phyloP scores from a whole-genome alignment of 1,140 invertebrate genomes.

The Chrysomallon squamiferum region DNA sequence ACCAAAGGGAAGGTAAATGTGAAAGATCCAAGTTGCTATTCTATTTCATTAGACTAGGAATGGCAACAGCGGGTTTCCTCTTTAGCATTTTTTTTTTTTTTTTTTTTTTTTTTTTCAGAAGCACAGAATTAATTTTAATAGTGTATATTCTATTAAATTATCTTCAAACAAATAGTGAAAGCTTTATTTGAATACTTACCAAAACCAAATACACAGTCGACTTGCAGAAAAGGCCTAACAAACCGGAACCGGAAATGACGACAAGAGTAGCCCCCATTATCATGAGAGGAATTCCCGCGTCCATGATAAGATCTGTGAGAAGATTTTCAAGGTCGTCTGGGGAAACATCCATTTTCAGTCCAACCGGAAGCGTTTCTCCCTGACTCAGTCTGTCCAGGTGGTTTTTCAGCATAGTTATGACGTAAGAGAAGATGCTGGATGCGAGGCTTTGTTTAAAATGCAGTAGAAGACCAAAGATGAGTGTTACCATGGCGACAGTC shows the following conservation, averaged over 20 bases:
- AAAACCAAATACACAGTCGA: background rate
- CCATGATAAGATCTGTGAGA: background rate
- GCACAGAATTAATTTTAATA: too few species aligned
- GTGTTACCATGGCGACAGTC: background rate
- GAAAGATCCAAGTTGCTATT: too few species aligned
- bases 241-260: conserved; percentile 8
- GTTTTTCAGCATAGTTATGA: background rate
- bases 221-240: background rate
- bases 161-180: too few species aligned
- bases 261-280: background rate
- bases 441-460: background rate
- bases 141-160: too few species aligned
- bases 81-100: too few species aligned
- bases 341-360: background rate
- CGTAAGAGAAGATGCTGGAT: background rate
- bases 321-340: background rate
- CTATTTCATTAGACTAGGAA: too few species aligned
- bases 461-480: background rate
- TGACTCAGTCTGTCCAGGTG: background rate
- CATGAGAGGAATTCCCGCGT: background rate
- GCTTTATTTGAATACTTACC: too few species aligned
- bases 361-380: background rate
- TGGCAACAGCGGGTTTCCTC: too few species aligned
- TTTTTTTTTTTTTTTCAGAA: too few species aligned
- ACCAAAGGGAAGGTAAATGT: too few species aligned